A percentile compares a stretch with the other conserved stretches of the same genome.
Conservation (phyloP, 2,888 invertebrate species). For the Nephrocerus scutellatus region DNA sequence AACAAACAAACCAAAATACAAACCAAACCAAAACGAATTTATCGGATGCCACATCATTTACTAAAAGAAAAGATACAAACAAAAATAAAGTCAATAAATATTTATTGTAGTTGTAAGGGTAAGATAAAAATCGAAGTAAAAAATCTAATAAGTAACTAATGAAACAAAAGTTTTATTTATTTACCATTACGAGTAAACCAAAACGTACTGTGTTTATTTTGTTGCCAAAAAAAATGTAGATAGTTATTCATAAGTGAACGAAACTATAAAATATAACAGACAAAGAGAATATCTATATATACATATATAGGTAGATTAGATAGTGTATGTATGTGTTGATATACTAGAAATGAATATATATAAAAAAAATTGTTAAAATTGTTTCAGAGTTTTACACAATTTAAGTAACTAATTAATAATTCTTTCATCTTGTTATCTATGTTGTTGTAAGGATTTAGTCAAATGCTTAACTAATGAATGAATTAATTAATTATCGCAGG, state of each 20-base stretch:
- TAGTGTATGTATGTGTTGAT: background rate
- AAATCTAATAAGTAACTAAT: conserved; percentile 13
- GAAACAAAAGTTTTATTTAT: conserved; percentile 12
- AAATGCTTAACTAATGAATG: no score
- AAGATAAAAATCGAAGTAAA: conserved; percentile 6
- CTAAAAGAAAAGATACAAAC: conserved; percentile 13
- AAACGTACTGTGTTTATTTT: conserved; percentile 48
- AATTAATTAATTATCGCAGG: no score
- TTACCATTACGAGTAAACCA: conserved; percentile 21
- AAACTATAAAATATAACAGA: no score
- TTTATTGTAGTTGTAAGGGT: conserved; percentile 18
- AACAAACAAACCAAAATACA: conserved; percentile 20
- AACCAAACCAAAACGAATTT: conserved; percentile 44
- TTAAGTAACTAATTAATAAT: no score
- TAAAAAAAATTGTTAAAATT: no score
- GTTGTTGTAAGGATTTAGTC: no score
- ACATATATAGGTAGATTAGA: conserved; percentile 3
- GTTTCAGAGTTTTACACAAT: no score
- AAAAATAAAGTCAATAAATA: conserved; percentile 7
- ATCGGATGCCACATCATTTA: conserved; percentile 49
- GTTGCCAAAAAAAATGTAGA: conserved; percentile 38
- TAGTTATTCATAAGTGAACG: no score
- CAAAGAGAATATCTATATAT: no score
- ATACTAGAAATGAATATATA: conserved; percentile 15
- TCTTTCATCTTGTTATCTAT: no score